These are phyloP conservation scores for Ctenopoma kingsleyae DNA, from an alignment of 2,797 vertebrate genomes.

Conservation along the genomic window DNA sequence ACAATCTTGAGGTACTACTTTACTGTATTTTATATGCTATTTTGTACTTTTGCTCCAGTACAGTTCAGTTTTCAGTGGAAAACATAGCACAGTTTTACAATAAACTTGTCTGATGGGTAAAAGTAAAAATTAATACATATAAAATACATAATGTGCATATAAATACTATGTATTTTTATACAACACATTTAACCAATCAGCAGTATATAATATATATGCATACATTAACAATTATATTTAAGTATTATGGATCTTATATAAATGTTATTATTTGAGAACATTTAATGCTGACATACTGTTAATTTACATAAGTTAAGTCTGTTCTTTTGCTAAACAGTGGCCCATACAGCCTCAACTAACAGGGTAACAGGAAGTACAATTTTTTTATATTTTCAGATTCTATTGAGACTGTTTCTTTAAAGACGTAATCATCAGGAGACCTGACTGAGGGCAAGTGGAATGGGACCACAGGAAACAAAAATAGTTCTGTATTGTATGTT, in stretches of 20 bases:
- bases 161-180: neutral
- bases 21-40: neutral
- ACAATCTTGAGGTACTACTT: too few relatives aligned
- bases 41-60: neutral
- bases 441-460: neutral
- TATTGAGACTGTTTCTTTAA: neutral
- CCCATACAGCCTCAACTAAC: too few relatives aligned
- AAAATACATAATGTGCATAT: neutral
- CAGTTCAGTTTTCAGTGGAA: too few relatives aligned
- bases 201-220: neutral
- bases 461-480: neutral
- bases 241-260: too few relatives aligned
- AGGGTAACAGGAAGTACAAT: too few relatives aligned
- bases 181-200: constrained; percentile 8
- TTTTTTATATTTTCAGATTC: neutral
- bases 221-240: neutral
- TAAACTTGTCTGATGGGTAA: neutral
- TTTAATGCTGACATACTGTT: too few relatives aligned
- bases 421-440: neutral
- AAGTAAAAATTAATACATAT: neutral
- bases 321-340: too few relatives aligned
- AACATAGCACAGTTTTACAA: too few relatives aligned
- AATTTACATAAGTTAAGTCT: too few relatives aligned
- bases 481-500: neutral
- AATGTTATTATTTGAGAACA: too few relatives aligned